phyloP scores from a whole-genome alignment of 2,888 invertebrate genomes.

The Pseudococcus jackbeardsleyi region DNA sequence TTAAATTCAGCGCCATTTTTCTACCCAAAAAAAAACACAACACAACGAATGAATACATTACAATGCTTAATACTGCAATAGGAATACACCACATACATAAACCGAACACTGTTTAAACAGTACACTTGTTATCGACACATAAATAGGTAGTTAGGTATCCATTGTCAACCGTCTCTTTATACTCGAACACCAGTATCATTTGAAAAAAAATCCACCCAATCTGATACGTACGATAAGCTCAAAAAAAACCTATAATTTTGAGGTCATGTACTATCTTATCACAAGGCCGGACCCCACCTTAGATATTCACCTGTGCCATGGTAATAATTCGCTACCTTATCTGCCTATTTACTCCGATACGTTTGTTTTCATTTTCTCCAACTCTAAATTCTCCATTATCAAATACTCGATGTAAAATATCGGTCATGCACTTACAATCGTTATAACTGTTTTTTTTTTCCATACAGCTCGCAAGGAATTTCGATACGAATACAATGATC shows the following conservation, averaged over 20 bases:
- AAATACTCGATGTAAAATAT: no score
- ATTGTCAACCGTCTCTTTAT: background rate
- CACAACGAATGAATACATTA: background rate
- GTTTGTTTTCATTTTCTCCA: background rate
- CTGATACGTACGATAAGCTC: background rate
- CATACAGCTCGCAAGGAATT: background rate
- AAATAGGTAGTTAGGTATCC: background rate
- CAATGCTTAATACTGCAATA: background rate
- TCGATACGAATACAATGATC: background rate
- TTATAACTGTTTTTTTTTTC: no score
- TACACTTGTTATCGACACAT: background rate
- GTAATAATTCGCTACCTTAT: slow-evolving; percentile 18
- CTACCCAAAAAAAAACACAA: background rate
- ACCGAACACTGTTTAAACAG: background rate
- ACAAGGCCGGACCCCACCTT: slow-evolving; percentile 25
- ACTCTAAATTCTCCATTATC: background rate
- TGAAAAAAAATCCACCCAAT: background rate
- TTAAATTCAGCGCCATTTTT: slow-evolving; percentile 10
- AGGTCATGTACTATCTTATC: slow-evolving; percentile 11
- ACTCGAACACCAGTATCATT: background rate
- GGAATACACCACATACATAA: background rate
- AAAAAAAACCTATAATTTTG: background rate
- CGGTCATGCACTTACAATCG: no score
- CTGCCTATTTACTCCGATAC: background rate
- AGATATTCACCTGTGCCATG: background rate